Base-by-base conservation (phyloP, 1,140 invertebrate species). In the Drosophila paulistorum region DNA sequence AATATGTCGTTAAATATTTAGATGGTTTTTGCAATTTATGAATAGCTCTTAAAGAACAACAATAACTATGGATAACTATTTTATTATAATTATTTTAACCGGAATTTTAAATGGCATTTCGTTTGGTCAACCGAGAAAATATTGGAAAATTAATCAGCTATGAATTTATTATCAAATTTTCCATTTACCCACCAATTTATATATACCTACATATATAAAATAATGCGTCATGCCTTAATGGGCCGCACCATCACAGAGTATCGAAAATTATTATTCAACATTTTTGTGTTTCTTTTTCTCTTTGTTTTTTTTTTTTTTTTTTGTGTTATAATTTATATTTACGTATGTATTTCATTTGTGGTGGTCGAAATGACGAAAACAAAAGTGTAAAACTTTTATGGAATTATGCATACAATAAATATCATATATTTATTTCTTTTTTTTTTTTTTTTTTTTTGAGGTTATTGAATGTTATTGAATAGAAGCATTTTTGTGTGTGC, bases 121-220 rank as follows among this genome's bases (percentile, higher is more conserved):
- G 37, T 61, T 71, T 58, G 72, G 68, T 68, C 60, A 65, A 63
- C 60, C 65, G 61, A 45, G 57, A 72, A 64, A 64, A 26, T 39
- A 75, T 76, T 72, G 69, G 48, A 54, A 75, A 76, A 72, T 72
- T 68, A 76, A 76, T 72, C 60, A 76, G 69, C 69, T 68, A 33
- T 42, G 42, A 63, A 39, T 65, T 65, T 33, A 66, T 66, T 71
- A 72, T 74, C 63, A 75, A 78, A 67, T 74, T 61, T 61, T 13
- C n/a, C 35, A 48, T 14, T 11, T 11, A 37, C 14, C 9, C 1
- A 3, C 23, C 30, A 30, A 30, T 30, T 30, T 30, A 33, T n/a
- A 60, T 48, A 67, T 39, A 26, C 17, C 0, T 42, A 48, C 10
- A 61, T 60, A 41, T 10, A 61, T 10, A 57, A 30, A 30, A 30